Conservation (phyloP, 2,113 vertebrate species). For the Peucedramus taeniatus region DNA sequence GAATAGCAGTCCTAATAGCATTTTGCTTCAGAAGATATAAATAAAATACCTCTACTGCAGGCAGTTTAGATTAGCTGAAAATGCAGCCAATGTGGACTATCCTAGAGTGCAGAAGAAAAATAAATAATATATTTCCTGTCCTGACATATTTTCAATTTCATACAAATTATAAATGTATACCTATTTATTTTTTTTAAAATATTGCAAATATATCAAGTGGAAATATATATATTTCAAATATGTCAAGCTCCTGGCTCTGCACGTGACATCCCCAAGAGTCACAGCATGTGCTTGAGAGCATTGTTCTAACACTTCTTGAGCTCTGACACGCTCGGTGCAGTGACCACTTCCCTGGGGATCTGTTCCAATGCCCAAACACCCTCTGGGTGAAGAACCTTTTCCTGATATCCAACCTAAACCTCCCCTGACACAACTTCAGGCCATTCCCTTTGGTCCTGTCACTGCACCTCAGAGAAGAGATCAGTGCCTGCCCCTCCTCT, state of each 20-base stretch:
- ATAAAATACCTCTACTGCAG: not conserved
- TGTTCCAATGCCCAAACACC: not conserved
- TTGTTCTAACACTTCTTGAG: not conserved
- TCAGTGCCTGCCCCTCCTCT: not conserved
- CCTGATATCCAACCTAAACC: not conserved
- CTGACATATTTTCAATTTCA: not conserved
- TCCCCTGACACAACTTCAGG: not conserved
- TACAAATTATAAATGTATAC: not conserved
- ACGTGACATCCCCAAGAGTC: not conserved
- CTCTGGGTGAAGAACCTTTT: not conserved
- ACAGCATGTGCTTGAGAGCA: not conserved
- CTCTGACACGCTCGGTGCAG: not conserved
- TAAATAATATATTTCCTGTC: not conserved
- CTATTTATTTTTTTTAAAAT: not conserved
- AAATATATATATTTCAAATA: not conserved
- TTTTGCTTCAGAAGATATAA: not conserved
- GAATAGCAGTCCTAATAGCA: not conserved
- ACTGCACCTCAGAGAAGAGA: not conserved
- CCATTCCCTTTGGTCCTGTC: rapidly evolving
- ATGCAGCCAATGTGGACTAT: not conserved
- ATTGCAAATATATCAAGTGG: not conserved
- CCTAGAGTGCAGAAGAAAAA: not conserved
- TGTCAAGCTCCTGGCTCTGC: not conserved
- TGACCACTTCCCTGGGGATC: not conserved
- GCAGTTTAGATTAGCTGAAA: not conserved